These are phyloP conservation scores for Bombus waltoni DNA, from an alignment of 1,140 invertebrate species.

Conservation along the genomic window DNA sequence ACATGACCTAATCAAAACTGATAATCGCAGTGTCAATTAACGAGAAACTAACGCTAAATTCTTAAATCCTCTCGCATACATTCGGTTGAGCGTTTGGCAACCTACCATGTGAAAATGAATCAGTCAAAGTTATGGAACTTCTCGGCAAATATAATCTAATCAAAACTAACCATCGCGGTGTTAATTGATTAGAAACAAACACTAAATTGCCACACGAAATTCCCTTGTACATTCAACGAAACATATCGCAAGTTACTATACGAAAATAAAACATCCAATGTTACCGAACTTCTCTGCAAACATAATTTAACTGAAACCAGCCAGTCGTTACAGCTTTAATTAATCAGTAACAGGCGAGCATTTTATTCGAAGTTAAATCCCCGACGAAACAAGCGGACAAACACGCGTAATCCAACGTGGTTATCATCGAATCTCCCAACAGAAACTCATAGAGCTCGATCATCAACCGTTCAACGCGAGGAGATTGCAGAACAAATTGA, in stretches of 20 bases:
- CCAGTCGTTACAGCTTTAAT: background rate
- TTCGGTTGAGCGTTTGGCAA: background rate
- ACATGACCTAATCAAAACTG: too few relatives aligned
- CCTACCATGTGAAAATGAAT: background rate
- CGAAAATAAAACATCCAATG: background rate
- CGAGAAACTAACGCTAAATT: too few relatives aligned
- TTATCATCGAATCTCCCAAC: background rate
- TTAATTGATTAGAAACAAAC: background rate
- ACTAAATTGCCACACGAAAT: too few relatives aligned
- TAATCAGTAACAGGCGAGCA: background rate
- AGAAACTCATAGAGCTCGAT: background rate
- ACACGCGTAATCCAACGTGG: background rate
- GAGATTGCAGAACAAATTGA: conserved; percentile 35
- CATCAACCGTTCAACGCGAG: background rate
- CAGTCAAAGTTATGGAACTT: background rate
- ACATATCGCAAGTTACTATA: background rate
- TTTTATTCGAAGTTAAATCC: background rate
- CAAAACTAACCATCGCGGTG: background rate
- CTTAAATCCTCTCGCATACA: too few relatives aligned
- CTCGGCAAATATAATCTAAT: too few relatives aligned
- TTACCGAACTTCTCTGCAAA: background rate
- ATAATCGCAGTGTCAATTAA: too few relatives aligned
- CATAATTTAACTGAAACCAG: background rate
- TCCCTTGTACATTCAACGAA: too few relatives aligned
- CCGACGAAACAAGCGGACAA: background rate